These are phyloP conservation scores for Holocentrus rufus DNA, from an alignment of 2,797 vertebrate genomes.

Conservation along the genomic window DNA sequence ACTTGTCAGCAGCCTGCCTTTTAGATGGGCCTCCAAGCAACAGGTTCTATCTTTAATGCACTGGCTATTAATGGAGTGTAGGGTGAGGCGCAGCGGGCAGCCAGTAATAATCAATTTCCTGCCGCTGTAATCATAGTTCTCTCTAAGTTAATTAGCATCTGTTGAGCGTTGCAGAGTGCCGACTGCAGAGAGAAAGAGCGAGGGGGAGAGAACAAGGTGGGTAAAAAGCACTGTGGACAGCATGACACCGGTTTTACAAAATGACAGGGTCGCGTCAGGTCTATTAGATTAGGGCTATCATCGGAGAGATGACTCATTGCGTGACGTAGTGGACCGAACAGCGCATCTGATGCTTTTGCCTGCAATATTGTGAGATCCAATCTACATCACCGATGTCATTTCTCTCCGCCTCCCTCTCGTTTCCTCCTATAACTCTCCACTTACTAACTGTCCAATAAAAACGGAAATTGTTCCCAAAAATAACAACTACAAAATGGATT, in stretches of 20 bases:
- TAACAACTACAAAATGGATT: slow-evolving; percentile 54
- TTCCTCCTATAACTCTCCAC: slow-evolving; percentile 46
- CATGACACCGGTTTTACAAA: slow-evolving; percentile 44
- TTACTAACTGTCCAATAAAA: slow-evolving; percentile 40
- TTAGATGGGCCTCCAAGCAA: slow-evolving; percentile 63
- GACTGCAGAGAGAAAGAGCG: slow-evolving; percentile 48
- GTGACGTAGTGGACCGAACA: slow-evolving; percentile 56
- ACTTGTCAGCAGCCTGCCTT: slow-evolving; percentile 48
- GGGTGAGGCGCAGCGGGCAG: slow-evolving; percentile 74
- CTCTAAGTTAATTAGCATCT: slow-evolving; percentile 82
- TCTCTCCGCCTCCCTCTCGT: slow-evolving; percentile 32
- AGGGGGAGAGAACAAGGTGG: slow-evolving; percentile 44
- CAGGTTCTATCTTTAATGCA: slow-evolving; percentile 78
- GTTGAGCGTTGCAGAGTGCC: slow-evolving; percentile 66
- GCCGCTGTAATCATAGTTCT: slow-evolving; percentile 84
- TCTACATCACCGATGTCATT: slow-evolving; percentile 38
- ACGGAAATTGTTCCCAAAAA: slow-evolving; percentile 30
- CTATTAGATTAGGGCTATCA: slow-evolving; percentile 62
- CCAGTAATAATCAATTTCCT: slow-evolving; percentile 85
- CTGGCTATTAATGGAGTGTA: slow-evolving; percentile 77
- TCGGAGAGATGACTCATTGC: slow-evolving; percentile 36
- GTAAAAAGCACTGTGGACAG: slow-evolving; percentile 40
- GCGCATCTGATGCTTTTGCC: slow-evolving; percentile 54
- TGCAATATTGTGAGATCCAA: slow-evolving; percentile 57
- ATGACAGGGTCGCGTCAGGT: slow-evolving; percentile 33